These are phyloP conservation scores for Coregonus suidteri DNA, from an alignment of 2,797 vertebrate genomes.

Conservation along the genomic window DNA sequence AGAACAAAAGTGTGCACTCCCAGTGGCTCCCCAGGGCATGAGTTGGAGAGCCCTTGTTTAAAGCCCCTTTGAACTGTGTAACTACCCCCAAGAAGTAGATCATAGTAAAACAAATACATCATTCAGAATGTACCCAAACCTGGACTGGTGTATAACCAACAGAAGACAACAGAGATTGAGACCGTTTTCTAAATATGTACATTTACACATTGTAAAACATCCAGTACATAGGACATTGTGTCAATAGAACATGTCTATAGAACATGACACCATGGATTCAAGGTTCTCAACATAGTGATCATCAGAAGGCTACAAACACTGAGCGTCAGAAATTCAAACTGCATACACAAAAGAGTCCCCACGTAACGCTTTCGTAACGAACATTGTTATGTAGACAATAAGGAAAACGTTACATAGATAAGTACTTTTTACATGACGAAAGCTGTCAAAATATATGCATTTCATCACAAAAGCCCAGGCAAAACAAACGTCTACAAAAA, in stretches of 20 bases:
- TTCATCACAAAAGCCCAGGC: conserved; percentile 37
- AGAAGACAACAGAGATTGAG: not conserved
- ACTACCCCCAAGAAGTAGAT: too few relatives aligned
- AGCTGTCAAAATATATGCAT: conserved; percentile 44
- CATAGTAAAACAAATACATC: too few relatives aligned
- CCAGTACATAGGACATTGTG: conserved; percentile 51
- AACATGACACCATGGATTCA: conserved; percentile 15
- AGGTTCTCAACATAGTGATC: conserved; percentile 17
- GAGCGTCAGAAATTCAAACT: not conserved
- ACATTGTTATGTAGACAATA: conserved; percentile 2
- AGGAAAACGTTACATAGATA: conserved; percentile 36
- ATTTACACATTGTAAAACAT: conserved; percentile 66
- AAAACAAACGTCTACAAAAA: conserved; percentile 37
- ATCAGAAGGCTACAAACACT: not conserved
- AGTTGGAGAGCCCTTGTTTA: too few relatives aligned
- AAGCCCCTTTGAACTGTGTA: too few relatives aligned
- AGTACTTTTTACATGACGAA: conserved; percentile 54
- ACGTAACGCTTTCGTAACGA: not conserved
- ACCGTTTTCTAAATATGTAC: conserved; percentile 53
- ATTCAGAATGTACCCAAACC: not conserved
- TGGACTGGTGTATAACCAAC: not conserved
- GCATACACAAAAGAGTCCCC: not conserved
- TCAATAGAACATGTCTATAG: conserved; percentile 28
- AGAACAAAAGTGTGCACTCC: not conserved
- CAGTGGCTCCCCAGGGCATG: not conserved